These are phyloP conservation scores for Danio jaintianensis DNA, from an alignment of 2,797 vertebrate genomes.

Conservation along the genomic window DNA sequence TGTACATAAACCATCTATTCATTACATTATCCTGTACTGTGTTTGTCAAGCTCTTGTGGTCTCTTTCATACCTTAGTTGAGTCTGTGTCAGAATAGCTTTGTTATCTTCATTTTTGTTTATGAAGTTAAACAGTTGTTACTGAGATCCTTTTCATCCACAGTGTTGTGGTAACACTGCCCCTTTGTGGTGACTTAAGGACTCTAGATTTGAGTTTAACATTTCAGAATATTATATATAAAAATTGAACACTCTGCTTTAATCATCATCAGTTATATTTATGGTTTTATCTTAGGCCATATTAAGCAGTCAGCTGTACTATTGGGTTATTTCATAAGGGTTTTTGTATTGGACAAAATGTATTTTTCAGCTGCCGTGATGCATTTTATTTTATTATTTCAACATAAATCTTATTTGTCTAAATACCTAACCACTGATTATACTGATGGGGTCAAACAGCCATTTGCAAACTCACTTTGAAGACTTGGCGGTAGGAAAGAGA, in stretches of 20 bases:
- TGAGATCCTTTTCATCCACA: no score
- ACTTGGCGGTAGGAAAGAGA: neutral
- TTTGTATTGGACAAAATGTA: neutral
- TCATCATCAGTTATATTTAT: neutral
- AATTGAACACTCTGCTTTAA: neutral
- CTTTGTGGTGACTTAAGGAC: no score
- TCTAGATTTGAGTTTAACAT: no score
- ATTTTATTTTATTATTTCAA: neutral
- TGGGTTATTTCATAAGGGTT: neutral
- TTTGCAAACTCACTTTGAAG: neutral
- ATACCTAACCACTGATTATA: neutral
- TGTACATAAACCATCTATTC: no score
- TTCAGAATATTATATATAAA: neutral
- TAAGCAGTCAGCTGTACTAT: neutral
- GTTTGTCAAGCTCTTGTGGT: no score
- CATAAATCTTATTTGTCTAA: neutral
- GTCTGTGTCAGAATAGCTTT: no score
- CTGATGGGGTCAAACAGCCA: neutral
- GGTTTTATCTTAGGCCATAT: no score
- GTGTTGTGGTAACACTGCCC: no score
- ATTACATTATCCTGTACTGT: no score
- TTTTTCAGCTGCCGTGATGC: neutral
- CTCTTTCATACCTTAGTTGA: no score
- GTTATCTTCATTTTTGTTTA: no score
- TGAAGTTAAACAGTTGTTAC: no score